Conservation (phyloP, 2,797 vertebrate genomes). For the Coracias cyanogaster region DNA sequence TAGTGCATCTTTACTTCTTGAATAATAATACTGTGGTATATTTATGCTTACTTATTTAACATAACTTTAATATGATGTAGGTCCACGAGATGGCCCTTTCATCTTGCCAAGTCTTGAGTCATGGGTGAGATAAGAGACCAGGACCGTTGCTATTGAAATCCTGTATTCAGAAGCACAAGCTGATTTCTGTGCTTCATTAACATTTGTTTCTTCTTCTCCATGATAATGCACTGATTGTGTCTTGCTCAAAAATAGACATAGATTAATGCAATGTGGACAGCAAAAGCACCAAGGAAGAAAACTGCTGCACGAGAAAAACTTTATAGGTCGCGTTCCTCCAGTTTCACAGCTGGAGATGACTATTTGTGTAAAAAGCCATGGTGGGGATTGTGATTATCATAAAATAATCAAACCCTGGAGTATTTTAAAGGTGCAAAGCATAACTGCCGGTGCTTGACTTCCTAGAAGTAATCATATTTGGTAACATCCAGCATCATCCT, state of each 20-base stretch:
- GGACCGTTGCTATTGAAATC: background rate
- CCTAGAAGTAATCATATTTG: background rate
- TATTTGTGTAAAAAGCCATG: slow-evolving; percentile 42
- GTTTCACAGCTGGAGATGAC: slow-evolving; percentile 11
- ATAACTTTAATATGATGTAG: background rate
- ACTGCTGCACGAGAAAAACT: slow-evolving; percentile 37
- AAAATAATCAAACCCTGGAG: slow-evolving; percentile 31
- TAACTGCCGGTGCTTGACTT: background rate
- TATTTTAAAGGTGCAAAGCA: slow-evolving; percentile 8
- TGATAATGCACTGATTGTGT: slow-evolving; percentile 2
- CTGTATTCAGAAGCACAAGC: background rate
- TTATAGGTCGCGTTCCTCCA: slow-evolving; percentile 26
- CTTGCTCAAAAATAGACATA: slow-evolving; percentile 35
- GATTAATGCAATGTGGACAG: slow-evolving; percentile 62
- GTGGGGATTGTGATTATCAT: background rate
- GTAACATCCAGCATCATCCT: background rate
- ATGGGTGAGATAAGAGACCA: background rate
- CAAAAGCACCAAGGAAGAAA: slow-evolving; percentile 55
- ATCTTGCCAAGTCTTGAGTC: background rate
- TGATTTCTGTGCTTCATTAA: slow-evolving; percentile 42
- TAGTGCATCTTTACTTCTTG: background rate
- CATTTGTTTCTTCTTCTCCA: background rate
- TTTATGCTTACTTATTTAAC: background rate
- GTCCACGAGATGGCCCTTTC: background rate
- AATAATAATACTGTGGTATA: background rate